Evolutionary conservation across 2,113 vertebrate genomes (phyloP).

Genomic region (Rhinopithecus roxellana): DNA sequence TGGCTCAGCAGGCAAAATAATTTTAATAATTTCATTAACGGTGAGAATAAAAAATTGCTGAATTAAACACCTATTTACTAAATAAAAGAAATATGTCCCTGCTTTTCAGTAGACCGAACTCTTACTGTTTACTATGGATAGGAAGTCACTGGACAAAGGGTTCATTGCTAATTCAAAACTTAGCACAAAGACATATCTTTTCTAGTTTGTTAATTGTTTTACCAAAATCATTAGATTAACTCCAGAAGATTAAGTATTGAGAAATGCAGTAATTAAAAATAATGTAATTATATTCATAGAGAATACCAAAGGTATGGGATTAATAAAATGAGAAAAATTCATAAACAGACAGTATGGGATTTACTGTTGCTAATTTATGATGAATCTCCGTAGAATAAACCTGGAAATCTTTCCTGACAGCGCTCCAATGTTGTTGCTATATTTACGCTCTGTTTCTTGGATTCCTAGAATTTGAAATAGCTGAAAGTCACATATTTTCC

Average conservation of each 20-base stretch:
- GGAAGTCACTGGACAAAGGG: not conserved
- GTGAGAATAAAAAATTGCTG: not conserved
- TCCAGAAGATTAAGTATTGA: not conserved
- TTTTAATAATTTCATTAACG: not conserved
- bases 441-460: not conserved
- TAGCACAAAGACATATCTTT: conserved; percentile 44
- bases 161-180: not conserved
- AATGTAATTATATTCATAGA: not conserved
- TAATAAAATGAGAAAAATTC: not conserved
- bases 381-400: not conserved
- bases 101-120: not conserved
- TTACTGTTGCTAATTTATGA: not conserved
- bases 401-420: not conserved
- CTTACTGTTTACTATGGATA: not conserved
- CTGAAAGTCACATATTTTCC: not conserved
- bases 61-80: not conserved
- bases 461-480: not conserved
- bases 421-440: not conserved
- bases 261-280: not conserved
- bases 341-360: not conserved
- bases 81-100: not conserved
- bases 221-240: not conserved
- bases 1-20: not conserved
- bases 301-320: not conserved
- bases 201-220: not conserved